Evolutionary conservation across 1,140 invertebrate genomes (phyloP).

Genomic region (Theocolax elegans): DNA sequence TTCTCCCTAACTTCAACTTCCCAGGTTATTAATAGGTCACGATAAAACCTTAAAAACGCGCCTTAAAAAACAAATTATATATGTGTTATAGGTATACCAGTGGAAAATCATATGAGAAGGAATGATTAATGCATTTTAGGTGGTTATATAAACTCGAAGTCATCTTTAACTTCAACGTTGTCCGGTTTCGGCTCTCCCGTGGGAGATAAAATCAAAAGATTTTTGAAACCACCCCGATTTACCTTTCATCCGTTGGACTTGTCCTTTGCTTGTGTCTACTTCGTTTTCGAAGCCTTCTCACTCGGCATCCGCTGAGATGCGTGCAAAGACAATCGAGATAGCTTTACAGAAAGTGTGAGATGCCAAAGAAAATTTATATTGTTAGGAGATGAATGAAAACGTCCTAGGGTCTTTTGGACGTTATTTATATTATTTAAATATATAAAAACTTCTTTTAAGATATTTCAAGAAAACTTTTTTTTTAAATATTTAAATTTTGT

Average conservation of each 20-base stretch:
- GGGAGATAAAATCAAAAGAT: conserved; percentile 9
- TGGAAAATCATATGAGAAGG: not conserved
- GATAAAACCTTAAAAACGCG: not conserved
- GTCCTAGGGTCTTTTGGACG: too few species aligned
- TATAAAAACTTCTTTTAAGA: too few species aligned
- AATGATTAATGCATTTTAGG: conserved; percentile 1
- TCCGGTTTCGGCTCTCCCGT: not conserved
- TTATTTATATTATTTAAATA: too few species aligned
- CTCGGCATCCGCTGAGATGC: not conserved
- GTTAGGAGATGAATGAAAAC: not conserved
- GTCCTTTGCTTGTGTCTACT: not conserved
- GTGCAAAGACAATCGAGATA: not conserved
- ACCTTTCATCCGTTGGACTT: not conserved
- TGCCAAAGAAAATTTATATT: not conserved
- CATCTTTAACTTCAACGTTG: not conserved
- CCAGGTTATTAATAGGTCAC: conserved; percentile 2
- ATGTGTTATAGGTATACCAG: too few species aligned
- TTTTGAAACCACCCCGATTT: not conserved
- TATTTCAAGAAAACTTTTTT: too few species aligned
- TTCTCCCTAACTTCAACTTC: not conserved
- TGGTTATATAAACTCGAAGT: conserved; percentile 15
- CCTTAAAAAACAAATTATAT: too few species aligned
- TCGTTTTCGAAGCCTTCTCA: not conserved
- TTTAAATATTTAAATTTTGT: too few species aligned
- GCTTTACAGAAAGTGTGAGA: not conserved